Conservation (phyloP, 2,888 invertebrate species). For the Petrophora chlorosata region DNA sequence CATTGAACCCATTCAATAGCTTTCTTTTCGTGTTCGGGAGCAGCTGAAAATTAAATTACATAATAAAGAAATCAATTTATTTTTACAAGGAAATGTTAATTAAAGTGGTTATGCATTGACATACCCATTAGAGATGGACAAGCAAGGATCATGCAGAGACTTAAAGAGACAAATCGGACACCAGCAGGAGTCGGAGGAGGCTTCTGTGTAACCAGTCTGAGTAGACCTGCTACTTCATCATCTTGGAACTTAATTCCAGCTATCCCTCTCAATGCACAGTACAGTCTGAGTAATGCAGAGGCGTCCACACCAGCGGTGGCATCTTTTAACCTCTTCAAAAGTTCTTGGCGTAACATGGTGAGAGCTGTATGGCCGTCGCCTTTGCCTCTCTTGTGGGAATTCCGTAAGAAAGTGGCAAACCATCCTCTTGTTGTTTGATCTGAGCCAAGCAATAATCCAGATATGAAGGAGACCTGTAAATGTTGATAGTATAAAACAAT, state of each 20-base stretch:
- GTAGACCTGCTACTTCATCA: conserved; percentile 93
- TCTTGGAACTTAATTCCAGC: conserved; percentile 96
- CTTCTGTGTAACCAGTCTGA: conserved; percentile 93
- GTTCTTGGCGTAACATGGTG: conserved; percentile 89
- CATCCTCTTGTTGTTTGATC: conserved; percentile 95
- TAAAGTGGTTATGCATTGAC: conserved; percentile 41
- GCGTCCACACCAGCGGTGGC: conserved; percentile 90
- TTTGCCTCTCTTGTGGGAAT: conserved; percentile 91
- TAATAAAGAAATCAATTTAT: neutral
- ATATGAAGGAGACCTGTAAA: conserved; percentile 90
- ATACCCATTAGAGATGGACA: conserved; percentile 93
- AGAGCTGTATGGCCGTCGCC: conserved; percentile 88
- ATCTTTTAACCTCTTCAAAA: conserved; percentile 88
- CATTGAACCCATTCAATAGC: conserved; percentile 97
- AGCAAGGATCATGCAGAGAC: conserved; percentile 96
- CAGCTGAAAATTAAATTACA: conserved; percentile 63
- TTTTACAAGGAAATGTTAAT: neutral
- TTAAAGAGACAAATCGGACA: conserved; percentile 95
- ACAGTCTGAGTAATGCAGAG: conserved; percentile 93
- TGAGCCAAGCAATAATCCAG: conserved; percentile 94
- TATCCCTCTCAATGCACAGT: conserved; percentile 96
- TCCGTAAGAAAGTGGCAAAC: conserved; percentile 96
- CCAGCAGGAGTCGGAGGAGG: conserved; percentile 96
- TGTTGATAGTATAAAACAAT: too few species aligned
- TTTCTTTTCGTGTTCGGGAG: conserved; percentile 91